Evolutionary conservation across 2,113 vertebrate genomes (phyloP).

Genomic region (Bufo bufo): DNA sequence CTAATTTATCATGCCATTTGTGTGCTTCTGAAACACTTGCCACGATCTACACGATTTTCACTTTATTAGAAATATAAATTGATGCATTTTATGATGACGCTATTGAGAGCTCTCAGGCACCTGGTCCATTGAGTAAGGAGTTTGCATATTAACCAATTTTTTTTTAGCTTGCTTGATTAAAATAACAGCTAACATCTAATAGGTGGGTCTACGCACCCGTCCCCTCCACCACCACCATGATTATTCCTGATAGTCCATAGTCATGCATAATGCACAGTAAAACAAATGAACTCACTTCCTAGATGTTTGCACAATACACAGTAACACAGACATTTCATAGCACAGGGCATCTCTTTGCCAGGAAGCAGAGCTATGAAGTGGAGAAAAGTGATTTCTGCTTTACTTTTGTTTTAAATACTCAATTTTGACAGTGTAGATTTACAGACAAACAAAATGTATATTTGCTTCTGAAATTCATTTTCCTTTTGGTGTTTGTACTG

Average conservation of each 20-base stretch:
- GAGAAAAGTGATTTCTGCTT: slow-evolving; percentile 6
- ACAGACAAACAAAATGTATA: background rate
- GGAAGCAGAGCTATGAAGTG: slow-evolving; percentile 37
- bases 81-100: too few species aligned
- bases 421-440: background rate
- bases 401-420: background rate
- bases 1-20: too few species aligned
- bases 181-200: background rate
- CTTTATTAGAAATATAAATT: too few species aligned
- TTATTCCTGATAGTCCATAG: background rate
- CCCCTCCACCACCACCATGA: background rate
- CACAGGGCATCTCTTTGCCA: slow-evolving; percentile 38
- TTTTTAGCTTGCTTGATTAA: background rate
- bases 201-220: background rate
- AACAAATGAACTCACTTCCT: background rate
- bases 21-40: too few species aligned
- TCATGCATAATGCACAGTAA: background rate
- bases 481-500: background rate
- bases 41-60: too few species aligned
- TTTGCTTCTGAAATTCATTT: background rate
- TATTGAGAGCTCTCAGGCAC: too few species aligned
- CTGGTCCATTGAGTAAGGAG: too few species aligned
- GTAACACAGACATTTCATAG: slow-evolving; percentile 59
- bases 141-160: too few species aligned
- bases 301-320: slow-evolving; percentile 51